These are phyloP conservation scores for Leptoteleia sp. DNA, from an alignment of 1,140 invertebrate genomes.

Conservation along the genomic window DNA sequence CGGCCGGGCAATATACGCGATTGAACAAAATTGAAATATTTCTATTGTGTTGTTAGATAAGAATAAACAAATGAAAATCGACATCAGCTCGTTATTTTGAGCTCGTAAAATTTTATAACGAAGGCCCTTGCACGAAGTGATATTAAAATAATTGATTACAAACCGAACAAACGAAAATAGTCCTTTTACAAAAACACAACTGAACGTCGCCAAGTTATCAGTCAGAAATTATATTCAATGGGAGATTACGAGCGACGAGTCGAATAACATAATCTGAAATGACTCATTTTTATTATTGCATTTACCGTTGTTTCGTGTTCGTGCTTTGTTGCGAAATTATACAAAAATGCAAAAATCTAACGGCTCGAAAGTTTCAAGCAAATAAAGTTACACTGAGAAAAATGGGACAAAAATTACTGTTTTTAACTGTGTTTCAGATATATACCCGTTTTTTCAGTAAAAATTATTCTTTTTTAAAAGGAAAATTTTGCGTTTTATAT, in stretches of 20 bases:
- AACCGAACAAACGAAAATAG: neutral
- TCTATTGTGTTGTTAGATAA: constrained; percentile 45
- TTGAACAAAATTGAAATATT: constrained; percentile 48
- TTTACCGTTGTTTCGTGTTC: neutral
- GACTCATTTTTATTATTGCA: too few species aligned
- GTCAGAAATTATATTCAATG: constrained; percentile 12
- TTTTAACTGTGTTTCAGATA: too few species aligned
- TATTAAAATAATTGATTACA: constrained; percentile 24
- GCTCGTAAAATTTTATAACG: constrained; percentile 39
- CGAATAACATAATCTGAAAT: too few species aligned
- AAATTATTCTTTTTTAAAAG: too few species aligned
- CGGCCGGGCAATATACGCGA: constrained; percentile 10
- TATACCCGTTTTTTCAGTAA: too few species aligned
- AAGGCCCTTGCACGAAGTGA: neutral
- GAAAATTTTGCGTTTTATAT: too few species aligned
- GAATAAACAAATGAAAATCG: constrained; percentile 51
- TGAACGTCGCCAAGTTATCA: constrained; percentile 12
- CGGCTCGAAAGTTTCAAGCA: too few species aligned
- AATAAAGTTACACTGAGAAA: too few species aligned
- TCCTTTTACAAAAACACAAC: constrained; percentile 14
- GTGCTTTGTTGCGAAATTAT: too few species aligned
- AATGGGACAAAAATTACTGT: too few species aligned
- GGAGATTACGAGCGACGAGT: too few species aligned
- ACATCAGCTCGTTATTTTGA: constrained; percentile 31
- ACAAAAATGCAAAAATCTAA: too few species aligned